Conservation (phyloP, 2,113 vertebrate species). For the Chaetorhynchus papuensis region DNA sequence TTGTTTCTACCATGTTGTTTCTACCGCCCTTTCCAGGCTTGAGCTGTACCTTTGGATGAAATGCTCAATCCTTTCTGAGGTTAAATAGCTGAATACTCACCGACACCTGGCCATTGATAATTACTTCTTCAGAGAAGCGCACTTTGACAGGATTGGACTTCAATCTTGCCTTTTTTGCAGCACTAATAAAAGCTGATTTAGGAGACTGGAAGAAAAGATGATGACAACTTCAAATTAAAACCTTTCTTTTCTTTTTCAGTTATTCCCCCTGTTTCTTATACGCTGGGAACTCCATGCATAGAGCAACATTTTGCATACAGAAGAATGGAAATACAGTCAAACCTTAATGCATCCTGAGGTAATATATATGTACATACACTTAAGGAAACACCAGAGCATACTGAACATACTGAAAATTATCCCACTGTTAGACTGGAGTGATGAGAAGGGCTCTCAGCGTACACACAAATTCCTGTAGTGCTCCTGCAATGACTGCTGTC, state of each 20-base stretch:
- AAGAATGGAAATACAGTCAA: neutral
- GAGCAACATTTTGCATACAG: neutral
- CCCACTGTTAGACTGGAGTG: neutral
- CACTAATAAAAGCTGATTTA: conserved; percentile 98
- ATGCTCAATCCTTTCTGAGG: neutral
- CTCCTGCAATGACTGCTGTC: neutral
- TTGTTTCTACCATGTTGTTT: neutral
- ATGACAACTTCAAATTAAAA: conserved; percentile 19
- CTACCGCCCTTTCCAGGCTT: neutral
- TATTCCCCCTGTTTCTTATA: neutral
- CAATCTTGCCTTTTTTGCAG: conserved; percentile 98
- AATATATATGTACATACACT: neutral
- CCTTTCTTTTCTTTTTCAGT: neutral
- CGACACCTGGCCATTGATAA: conserved; percentile 96
- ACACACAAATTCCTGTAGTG: neutral
- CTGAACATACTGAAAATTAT: neutral
- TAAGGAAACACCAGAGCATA: neutral
- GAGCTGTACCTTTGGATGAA: neutral
- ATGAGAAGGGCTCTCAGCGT: neutral
- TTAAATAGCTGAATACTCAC: conserved; percentile 77
- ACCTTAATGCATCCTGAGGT: neutral
- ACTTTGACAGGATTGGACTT: conserved; percentile 99
- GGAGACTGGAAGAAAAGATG: conserved; percentile 82
- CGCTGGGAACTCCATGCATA: neutral
- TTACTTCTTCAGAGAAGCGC: conserved; percentile 96